Base-by-base conservation (phyloP, 2,888 invertebrate genomes). In the Sicus ferrugineus region DNA sequence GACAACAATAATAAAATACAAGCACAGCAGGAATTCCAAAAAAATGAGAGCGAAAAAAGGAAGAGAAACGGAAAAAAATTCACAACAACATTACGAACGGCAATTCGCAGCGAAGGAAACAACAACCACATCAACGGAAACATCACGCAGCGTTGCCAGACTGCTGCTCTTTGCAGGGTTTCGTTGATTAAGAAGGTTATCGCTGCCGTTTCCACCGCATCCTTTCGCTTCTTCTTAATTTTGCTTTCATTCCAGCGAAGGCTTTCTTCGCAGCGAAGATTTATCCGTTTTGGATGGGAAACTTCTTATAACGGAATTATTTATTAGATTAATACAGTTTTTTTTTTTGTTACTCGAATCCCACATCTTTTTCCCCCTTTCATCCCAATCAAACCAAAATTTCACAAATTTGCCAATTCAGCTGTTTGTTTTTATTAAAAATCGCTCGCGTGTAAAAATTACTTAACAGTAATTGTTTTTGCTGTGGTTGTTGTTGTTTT, bases 401-500 rank as follows among this genome's bases (percentile, higher is more conserved):
- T 42, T 42, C 42, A 16, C n/a, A 9, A 42, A 42, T n/a, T 63
- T 65, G 21, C 50, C 50, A n/a, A 50, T 38, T 30, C 34, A 19
- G 64, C 52, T 52, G 21, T n/a, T 65, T 65, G 64, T 75, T 75
- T 42, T 75, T 75, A 75, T 75, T 75, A 75, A 75, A 75, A 75
- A 67, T 73, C 72, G 74, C 73, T 75, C 75, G 74, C 73, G 75
- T 73, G 75, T 75, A 73, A 76, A 75, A 72, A 54, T 63, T n/a
- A n/a, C n/a, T n/a, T n/a, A n/a, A n/a, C n/a, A n/a, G 28, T 56
- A 5, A 16, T 23, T 56, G 54, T 28, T 56, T 11, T 56, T 56
- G 28, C 30, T 56, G 28, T 56, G 14, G 56, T 56, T 56, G 30
- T 30, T 52, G 6, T 52, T 19, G 19, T 52, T 21, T 9, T 3